phyloP scores from a whole-genome alignment of 2,113 vertebrate species.

The Gasterosteus aculeatus region DNA sequence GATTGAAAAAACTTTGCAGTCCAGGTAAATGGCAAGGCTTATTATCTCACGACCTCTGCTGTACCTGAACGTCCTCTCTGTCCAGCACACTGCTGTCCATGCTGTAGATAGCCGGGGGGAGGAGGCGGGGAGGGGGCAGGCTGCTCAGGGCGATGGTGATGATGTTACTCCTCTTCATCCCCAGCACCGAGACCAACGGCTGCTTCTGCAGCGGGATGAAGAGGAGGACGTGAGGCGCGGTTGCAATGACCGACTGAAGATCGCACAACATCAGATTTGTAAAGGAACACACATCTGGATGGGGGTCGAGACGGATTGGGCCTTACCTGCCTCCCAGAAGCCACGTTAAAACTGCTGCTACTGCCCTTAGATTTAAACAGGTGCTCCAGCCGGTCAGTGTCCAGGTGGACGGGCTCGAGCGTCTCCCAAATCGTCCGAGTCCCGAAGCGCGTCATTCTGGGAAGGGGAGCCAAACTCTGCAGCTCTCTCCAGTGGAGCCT shows the following conservation, averaged over 20 bases:
- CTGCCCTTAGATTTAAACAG: slow-evolving; percentile 77
- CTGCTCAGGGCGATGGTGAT: slow-evolving; percentile 82
- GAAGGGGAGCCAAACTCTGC: slow-evolving; percentile 70
- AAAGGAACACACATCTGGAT: not conserved
- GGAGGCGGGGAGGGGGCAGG: slow-evolving; percentile 78
- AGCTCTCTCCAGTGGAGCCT: slow-evolving; percentile 83
- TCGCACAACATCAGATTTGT: not conserved
- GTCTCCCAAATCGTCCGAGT: slow-evolving; percentile 79
- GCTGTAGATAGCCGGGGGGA: slow-evolving; percentile 79
- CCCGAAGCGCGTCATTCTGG: slow-evolving; percentile 80
- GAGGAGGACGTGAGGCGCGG: not conserved
- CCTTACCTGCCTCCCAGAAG: slow-evolving; percentile 68
- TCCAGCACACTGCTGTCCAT: slow-evolving; percentile 84
- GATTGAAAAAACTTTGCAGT: not conserved
- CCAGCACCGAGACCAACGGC: slow-evolving; percentile 71
- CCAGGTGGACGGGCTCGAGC: slow-evolving; percentile 76
- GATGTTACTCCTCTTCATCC: slow-evolving; percentile 83
- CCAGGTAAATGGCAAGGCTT: not conserved
- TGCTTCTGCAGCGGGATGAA: slow-evolving; percentile 62
- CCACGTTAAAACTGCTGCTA: slow-evolving; percentile 45
- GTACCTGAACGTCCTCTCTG: slow-evolving; percentile 81
- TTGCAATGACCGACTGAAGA: not conserved
- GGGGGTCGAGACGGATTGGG: not conserved
- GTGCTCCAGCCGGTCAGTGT: slow-evolving; percentile 73
- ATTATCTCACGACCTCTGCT: not conserved